Evolutionary conservation across 2,113 vertebrate genomes (phyloP), one percentile per base, ranked within the genome.

Genomic region (Phylloscopus trochiloides): DNA sequence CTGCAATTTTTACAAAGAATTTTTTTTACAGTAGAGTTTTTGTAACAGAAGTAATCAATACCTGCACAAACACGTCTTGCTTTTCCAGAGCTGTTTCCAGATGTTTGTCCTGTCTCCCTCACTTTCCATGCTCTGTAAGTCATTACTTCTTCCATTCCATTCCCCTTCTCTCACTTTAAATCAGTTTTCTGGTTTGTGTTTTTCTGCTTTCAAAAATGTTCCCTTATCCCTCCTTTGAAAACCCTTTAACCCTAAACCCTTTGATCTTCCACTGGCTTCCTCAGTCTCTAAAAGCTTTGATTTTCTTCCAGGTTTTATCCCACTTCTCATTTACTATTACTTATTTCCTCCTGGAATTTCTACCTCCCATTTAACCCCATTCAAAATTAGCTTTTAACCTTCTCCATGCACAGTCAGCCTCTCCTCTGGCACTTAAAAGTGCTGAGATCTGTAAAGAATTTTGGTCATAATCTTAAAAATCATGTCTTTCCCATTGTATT

Each of bases 401-500:
- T 8, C 6, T 62, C 24, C 36, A 24, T 29, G 45, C 29, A 5
- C 0, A 18, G 32, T 20, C 45, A 31, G 28, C 25, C 51, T 36
- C 43, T 12, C 0, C 50, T 50, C 9, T n/a, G 6, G 24, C 31
- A 15, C 24, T 68, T 32, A 1, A 4, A 4, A 4, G 40, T 45
- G 20, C 17, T 22, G 5, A 9, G 15, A 14, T 21, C 34, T 28
- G 4, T 6, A 2, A 54, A 12, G 36, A 17, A 14, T 52, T 83
- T 26, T 52, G 9, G 10, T 59, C 26, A 4, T 5, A 0, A 34
- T 12, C n/a, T 22, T 22, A 36, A 2, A 28, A 28, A 50, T 40
- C 9, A 1, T 3, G 6, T 14, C 20, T 36, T 47, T 45, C 24
- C 22, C 10, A 1, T 2, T 12, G 13, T 6, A 4, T 32, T 54